Evolutionary conservation across 2,113 vertebrate species (phyloP), one percentile per base, ranked within the genome.

Genomic region (Datnioides undecimradiatus): DNA sequence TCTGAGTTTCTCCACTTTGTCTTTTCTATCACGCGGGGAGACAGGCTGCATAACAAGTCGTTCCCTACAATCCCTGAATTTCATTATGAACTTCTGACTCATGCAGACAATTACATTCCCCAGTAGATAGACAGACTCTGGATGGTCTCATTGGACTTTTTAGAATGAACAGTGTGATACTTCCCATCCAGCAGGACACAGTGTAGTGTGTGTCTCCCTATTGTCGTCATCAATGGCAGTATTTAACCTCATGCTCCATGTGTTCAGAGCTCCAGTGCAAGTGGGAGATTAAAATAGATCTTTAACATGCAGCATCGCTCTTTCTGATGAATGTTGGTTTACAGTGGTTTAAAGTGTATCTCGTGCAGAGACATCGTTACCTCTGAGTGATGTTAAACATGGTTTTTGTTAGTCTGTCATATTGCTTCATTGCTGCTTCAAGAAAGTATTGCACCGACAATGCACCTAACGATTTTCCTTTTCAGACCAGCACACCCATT

Each of bases 51-150:
- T 57, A 72, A 83, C 36, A 58, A 19, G 29, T 40, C 48, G 57
- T 73, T 79, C 48, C 59, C 52, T 40, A 34, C 73, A 81, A 76
- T 38, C 33, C 21, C 34, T 38, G 52, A 69, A 78, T 88, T 68
- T 66, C 60, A 83, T 79, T 55, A 79, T 78, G 64, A 71, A 64
- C 51, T 63, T 80, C 43, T 87, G 80, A 83, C 43, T 80, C 72
- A 85, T 72, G 48, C 55, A 68, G 55, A 66, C 43, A 57, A 34
- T 5, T 48, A 63, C 48, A 19, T 74, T 68, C 33, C 11, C 8
- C 63, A 51, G 83, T 33, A 74, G 62, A 55, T 19, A 68, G 52
- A 70, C 14, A 29, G n/a, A 62, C 60, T 64, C 31, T 59, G 27
- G 10, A 71, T 57, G 60, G 38, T 58, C 52, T 80, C 33, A 13